Evolutionary conservation across 23 tunicate species (phyloP).

Genomic region (Trididemnum miniatum): DNA sequence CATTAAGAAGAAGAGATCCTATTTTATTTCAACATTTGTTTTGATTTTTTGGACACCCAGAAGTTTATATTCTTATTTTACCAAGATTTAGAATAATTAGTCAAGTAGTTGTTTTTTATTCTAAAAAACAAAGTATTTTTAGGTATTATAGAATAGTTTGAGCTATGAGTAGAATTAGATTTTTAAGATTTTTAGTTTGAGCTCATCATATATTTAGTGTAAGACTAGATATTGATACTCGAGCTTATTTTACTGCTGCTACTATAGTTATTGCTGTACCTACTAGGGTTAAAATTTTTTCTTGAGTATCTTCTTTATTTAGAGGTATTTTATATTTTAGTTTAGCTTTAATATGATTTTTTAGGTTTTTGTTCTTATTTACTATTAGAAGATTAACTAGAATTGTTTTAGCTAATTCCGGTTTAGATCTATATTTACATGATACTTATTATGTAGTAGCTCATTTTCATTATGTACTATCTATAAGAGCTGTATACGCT

Average conservation of each 20-base stretch:
- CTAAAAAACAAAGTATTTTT: slow-evolving; percentile 1
- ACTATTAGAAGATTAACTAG: slow-evolving; percentile 31
- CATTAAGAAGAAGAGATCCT: slow-evolving; percentile 33
- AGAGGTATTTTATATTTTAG: background rate
- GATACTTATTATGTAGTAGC: slow-evolving; percentile 46
- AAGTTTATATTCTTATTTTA: slow-evolving; percentile 36
- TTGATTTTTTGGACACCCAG: slow-evolving; percentile 41
- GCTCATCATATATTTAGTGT: slow-evolving; percentile 38
- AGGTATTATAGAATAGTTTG: slow-evolving; percentile 24
- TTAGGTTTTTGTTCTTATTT: slow-evolving; percentile 25
- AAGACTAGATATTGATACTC: slow-evolving; percentile 23
- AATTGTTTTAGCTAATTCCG: slow-evolving; percentile 15
- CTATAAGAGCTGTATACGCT: slow-evolving; percentile 29
- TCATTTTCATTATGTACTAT: slow-evolving; percentile 44
- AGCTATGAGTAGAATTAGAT: slow-evolving; percentile 19
- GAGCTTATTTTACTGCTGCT: slow-evolving; percentile 40
- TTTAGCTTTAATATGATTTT: background rate
- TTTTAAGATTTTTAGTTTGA: slow-evolving; percentile 36
- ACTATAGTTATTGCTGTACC: slow-evolving; percentile 39
- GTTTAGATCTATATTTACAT: slow-evolving; percentile 18
- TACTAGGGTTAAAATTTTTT: slow-evolving; percentile 27
- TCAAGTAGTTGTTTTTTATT: slow-evolving; percentile 12
- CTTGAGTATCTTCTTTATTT: slow-evolving; percentile 3
- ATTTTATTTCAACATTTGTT: slow-evolving; percentile 34
- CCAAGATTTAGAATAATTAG: slow-evolving; percentile 34